Base-by-base conservation (phyloP, 1,140 invertebrate genomes). In the Lepidostoma basale region DNA sequence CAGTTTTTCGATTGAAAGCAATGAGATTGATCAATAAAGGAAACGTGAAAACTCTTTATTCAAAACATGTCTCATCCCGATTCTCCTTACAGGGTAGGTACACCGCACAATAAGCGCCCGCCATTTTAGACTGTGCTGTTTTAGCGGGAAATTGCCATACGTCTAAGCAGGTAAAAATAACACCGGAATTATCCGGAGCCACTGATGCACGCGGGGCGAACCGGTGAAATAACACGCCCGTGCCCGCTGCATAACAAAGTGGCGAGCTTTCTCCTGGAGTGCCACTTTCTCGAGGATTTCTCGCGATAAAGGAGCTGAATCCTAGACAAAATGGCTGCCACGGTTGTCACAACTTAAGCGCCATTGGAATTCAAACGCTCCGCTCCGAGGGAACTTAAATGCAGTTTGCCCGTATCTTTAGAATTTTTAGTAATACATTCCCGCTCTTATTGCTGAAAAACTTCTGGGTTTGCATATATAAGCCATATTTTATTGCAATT, bases 141-240 rank as follows among this genome's bases (percentile, higher is more conserved):
- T 23, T 28, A 23, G 20, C 20, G n/a, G 20, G 18, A 28, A 54
- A 54, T 54, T 54, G 20, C 49, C 22, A 5, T 54, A 22, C 49
- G 49, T 54, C 49, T 54, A 54, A 25, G 49, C 49, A 9, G n/a
- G 22, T 23, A 54, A 54, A 54, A 54, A 54, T 54, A 54, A 54
- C 22, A 23, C 25, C 10, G 16, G 49, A 54, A 54, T 54, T 54
- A 54, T 54, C 25, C 49, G 10, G 42, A 16, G 36, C 22, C 10
- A 39, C 26, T 16, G 8, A 22, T 39, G 23, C 39, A 62, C 14
- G 42, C 30, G 40, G 22, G 16, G 47, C n/a, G n/a, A n/a, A n/a
- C n/a, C n/a, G n/a, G 8, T n/a, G 56, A 40, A 40, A 42, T 40
- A 60, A 60, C 18, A 9, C 52, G 4, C 25, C 23, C n/a, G 25